Percentiles rank a stretch among this genome's conserved stretches.
phyloP scores from a whole-genome alignment of 2,888 invertebrate species.

The Drepana falcataria region DNA sequence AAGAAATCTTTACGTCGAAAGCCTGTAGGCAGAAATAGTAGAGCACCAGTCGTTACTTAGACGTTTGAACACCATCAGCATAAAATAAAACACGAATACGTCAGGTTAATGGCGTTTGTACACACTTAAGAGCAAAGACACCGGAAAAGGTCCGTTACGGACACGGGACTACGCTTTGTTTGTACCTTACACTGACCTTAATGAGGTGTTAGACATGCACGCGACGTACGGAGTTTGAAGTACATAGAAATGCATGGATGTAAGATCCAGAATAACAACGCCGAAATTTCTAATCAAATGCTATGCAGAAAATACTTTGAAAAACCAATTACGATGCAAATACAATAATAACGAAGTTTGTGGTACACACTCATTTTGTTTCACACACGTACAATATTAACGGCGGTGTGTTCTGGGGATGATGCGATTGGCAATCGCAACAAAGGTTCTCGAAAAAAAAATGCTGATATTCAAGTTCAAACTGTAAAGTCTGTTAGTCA shows the following conservation, averaged over 20 bases:
- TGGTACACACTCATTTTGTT: too few relatives aligned
- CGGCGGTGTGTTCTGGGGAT: too few relatives aligned
- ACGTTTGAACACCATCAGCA: background rate
- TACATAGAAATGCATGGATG: background rate
- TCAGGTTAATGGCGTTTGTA: background rate
- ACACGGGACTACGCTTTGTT: conserved; percentile 37
- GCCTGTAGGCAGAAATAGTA: too few relatives aligned
- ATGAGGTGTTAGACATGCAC: conserved; percentile 29
- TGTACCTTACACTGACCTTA: conserved; percentile 37
- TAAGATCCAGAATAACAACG: background rate
- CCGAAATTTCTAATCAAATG: too few relatives aligned
- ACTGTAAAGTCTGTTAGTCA: background rate
- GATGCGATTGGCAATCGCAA: too few relatives aligned
- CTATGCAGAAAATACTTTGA: too few relatives aligned
- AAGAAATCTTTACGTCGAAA: too few relatives aligned
- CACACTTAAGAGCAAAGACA: conserved; percentile 12
- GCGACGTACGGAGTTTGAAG: background rate
- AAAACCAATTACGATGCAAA: too few relatives aligned
- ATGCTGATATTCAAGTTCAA: background rate
- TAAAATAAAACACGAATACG: background rate
- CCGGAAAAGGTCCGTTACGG: conserved; percentile 54
- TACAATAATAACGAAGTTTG: too few relatives aligned
- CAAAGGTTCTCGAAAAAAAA: too few relatives aligned
- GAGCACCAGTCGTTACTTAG: too few relatives aligned
- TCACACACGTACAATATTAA: too few relatives aligned